Evolutionary conservation across 2,888 invertebrate species (phyloP).

Genomic region (Spodoptera exigua): DNA sequence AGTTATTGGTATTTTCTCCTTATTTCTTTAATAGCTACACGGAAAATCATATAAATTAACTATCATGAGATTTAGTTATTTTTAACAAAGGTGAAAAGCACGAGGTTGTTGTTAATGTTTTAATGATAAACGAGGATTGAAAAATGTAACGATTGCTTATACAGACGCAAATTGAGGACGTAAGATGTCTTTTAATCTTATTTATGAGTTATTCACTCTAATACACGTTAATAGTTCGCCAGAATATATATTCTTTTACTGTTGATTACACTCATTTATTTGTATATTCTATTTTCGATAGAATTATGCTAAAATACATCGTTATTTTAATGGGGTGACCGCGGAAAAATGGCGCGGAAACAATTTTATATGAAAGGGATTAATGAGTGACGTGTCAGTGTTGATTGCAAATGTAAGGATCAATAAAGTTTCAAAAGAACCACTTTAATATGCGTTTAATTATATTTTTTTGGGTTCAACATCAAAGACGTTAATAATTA

Average conservation of each 20-base stretch:
- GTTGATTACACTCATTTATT: conserved; percentile 82
- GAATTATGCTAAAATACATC: conserved; percentile 69
- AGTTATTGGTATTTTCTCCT: too few relatives aligned
- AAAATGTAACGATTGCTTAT: conserved; percentile 81
- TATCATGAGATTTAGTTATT: conserved; percentile 60
- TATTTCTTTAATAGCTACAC: too few relatives aligned
- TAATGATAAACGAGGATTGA: conserved; percentile 82
- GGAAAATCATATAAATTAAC: conserved; percentile 58
- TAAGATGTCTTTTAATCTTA: conserved; percentile 75
- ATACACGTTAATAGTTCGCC: conserved; percentile 80
- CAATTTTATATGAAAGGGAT: conserved; percentile 68
- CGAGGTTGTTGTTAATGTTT: conserved; percentile 78
- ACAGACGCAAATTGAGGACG: conserved; percentile 83
- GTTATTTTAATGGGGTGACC: conserved; percentile 73
- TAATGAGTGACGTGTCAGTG: conserved; percentile 53
- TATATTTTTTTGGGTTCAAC: neutral
- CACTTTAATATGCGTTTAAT: conserved; percentile 12
- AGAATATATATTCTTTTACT: conserved; percentile 80
- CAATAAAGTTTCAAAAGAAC: conserved; percentile 14
- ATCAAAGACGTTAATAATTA: neutral
- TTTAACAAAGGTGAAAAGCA: conserved; percentile 58
- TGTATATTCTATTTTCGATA: conserved; percentile 73
- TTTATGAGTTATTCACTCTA: conserved; percentile 83
- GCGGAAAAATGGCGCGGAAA: conserved; percentile 65
- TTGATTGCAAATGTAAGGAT: conserved; percentile 21